Conservation (phyloP, 2,888 invertebrate genomes). For the Leucania comma region DNA sequence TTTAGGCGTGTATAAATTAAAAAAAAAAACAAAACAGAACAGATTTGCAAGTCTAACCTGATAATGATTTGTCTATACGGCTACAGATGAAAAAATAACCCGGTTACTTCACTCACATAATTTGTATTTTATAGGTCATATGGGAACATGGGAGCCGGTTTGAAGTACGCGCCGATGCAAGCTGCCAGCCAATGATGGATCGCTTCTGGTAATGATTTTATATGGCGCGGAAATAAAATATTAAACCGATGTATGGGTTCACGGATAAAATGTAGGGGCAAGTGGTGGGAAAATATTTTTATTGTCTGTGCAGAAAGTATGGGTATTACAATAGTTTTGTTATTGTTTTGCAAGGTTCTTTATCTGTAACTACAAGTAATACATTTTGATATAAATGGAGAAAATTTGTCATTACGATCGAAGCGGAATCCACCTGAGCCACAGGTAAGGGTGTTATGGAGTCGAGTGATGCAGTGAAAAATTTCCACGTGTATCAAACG, state of each 20-base stretch:
- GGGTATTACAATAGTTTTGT: not conserved
- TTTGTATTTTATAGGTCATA: conserved; percentile 52
- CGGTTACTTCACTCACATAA: conserved; percentile 37
- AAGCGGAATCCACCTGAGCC: too few species aligned
- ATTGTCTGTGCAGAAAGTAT: not conserved
- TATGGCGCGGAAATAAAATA: conserved; percentile 61
- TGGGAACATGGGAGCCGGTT: conserved; percentile 39
- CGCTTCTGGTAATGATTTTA: conserved; percentile 59
- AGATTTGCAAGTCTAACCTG: too few species aligned
- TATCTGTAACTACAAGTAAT: not conserved
- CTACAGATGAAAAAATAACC: conserved; percentile 3
- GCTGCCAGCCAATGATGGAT: conserved; percentile 49
- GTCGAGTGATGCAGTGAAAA: too few species aligned
- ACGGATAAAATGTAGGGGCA: conserved; percentile 12
- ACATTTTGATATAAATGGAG: too few species aligned
- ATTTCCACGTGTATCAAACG: too few species aligned
- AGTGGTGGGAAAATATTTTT: conserved; percentile 1
- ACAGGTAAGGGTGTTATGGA: too few species aligned
- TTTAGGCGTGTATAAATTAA: too few species aligned
- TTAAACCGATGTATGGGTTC: conserved; percentile 27
- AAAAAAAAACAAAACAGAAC: too few species aligned
- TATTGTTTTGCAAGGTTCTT: not conserved
- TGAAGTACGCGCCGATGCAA: conserved; percentile 52
- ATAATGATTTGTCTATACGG: too few species aligned
- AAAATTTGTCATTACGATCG: too few species aligned